These are phyloP conservation scores for Xerus rutilus DNA, from an alignment of 2,797 vertebrate species.

Conservation along the genomic window DNA sequence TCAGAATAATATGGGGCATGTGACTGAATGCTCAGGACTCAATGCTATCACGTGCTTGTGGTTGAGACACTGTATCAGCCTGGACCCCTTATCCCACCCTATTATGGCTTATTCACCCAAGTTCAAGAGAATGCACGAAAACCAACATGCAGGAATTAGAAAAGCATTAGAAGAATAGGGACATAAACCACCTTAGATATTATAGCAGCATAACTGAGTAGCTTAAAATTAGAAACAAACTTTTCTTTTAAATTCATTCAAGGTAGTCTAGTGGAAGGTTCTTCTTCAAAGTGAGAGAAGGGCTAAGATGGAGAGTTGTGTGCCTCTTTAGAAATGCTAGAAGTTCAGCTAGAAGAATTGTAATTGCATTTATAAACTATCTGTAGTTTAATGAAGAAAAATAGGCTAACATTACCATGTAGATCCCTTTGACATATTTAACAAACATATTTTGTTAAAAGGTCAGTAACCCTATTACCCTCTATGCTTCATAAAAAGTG, in stretches of 20 bases:
- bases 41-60: not conserved
- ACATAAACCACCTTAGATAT: not conserved
- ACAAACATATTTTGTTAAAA: constrained; percentile 35
- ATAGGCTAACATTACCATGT: not conserved
- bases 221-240: not conserved
- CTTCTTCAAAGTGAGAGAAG: not conserved
- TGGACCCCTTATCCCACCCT: not conserved
- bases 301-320: not conserved
- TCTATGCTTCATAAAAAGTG: not conserved
- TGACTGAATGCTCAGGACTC: not conserved
- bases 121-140: not conserved
- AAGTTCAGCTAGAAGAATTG: not conserved
- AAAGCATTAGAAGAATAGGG: not conserved
- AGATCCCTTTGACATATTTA: not conserved
- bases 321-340: not conserved
- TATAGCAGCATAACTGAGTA: not conserved
- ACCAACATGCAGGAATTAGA: not conserved
- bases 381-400: constrained; percentile 60
- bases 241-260: not conserved
- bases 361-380: not conserved
- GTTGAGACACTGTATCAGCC: not conserved
- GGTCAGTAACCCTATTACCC: not conserved
- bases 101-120: not conserved
- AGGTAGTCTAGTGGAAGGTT: not conserved
- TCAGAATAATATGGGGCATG: not conserved